These are phyloP conservation scores for Drosophila stalkeri DNA, from an alignment of 2,888 invertebrate genomes.

Conservation along the genomic window DNA sequence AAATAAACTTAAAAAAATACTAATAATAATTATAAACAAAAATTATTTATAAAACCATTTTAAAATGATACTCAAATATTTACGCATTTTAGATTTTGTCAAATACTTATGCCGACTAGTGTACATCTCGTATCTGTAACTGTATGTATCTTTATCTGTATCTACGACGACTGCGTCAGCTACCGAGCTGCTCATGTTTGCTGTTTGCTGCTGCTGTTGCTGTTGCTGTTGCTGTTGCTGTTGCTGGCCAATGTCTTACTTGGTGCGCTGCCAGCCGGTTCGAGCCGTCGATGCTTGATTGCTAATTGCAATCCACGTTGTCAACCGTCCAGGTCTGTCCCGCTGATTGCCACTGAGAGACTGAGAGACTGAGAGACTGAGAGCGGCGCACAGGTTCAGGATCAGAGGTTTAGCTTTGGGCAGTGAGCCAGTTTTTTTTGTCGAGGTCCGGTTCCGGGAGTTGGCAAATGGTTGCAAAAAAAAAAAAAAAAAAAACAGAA, in stretches of 20 bases:
- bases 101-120: background rate
- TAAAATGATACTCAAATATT: background rate
- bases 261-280: slow-evolving; percentile 22
- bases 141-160: slow-evolving; percentile 26
- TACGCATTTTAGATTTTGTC: background rate
- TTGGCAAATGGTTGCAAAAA: slow-evolving; percentile 26
- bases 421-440: slow-evolving; percentile 48
- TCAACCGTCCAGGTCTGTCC: slow-evolving; percentile 41
- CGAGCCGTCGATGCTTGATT: slow-evolving; percentile 71
- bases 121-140: slow-evolving; percentile 39
- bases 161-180: slow-evolving; percentile 45
- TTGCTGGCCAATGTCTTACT: slow-evolving; percentile 65
- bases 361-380: slow-evolving; percentile 10
- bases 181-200: slow-evolving; percentile 62
- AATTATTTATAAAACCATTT: background rate
- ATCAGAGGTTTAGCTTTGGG: slow-evolving; percentile 25
- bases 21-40: no score
- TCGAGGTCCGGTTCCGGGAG: slow-evolving; percentile 4
- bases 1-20: no score
- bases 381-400: slow-evolving; percentile 12
- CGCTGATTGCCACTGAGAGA: slow-evolving; percentile 55
- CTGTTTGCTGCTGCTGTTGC: slow-evolving; percentile 46
- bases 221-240: slow-evolving; percentile 46
- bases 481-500: background rate
- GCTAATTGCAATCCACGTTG: slow-evolving; percentile 72